Evolutionary conservation across 2,797 vertebrate species (phyloP).

Genomic region (Tympanoctomys barrerae): DNA sequence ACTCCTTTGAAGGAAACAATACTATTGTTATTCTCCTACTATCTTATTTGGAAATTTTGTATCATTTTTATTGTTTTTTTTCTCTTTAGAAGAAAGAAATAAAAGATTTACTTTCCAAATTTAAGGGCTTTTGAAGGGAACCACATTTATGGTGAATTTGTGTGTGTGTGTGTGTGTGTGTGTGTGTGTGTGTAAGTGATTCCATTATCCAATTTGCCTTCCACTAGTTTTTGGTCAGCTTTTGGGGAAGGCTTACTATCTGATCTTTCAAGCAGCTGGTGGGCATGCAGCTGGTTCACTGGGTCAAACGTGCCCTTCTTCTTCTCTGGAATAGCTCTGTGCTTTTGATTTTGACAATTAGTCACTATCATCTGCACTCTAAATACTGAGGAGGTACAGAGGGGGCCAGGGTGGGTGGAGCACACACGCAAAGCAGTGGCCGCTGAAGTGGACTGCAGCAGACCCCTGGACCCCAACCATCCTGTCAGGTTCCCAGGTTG

Average conservation of each 20-base stretch:
- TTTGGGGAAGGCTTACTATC: not conserved
- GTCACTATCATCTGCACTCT: not conserved
- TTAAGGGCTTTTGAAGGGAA: constrained; percentile 29
- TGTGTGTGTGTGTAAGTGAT: not conserved
- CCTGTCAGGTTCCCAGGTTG: not conserved
- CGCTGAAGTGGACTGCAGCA: not conserved
- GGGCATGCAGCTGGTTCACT: not conserved
- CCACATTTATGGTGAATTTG: not conserved
- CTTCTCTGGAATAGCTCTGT: not conserved
- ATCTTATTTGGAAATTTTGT: no score
- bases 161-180: not conserved
- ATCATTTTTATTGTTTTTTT: no score
- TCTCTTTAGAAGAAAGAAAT: not conserved
- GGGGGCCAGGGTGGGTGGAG: not conserved
- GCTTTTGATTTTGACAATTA: not conserved
- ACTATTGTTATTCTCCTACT: no score
- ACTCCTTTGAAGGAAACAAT: no score
- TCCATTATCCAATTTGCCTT: not conserved
- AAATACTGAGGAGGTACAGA: not conserved
- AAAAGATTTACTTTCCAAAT: not conserved
- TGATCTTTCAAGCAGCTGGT: not conserved
- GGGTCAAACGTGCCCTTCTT: not conserved
- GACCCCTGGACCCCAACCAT: not conserved
- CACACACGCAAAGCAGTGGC: no score
- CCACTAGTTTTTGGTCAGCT: not conserved